phyloP scores from a whole-genome alignment of 2,888 invertebrate species.

The Steinernema hermaphroditum region DNA sequence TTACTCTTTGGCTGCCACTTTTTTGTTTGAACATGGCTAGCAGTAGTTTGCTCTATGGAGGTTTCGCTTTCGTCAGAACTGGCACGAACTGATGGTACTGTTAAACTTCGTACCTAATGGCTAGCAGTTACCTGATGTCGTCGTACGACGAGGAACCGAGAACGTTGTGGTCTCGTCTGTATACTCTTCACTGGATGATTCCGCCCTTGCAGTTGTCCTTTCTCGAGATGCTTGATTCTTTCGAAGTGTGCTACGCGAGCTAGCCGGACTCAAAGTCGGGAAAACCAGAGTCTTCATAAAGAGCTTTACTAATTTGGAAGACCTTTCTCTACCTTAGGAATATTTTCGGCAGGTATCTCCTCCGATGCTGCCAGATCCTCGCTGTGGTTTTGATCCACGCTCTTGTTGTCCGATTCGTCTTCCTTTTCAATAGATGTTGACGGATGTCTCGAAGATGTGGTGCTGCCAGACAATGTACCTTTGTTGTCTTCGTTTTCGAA shows the following conservation, averaged over 20 bases:
- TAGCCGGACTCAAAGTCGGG: conserved; percentile 28
- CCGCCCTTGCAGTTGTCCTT: too few relatives aligned
- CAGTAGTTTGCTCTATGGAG: too few relatives aligned
- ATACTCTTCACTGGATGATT: too few relatives aligned
- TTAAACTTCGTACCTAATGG: too few relatives aligned
- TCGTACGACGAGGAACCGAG: neutral
- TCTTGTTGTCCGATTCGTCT: neutral
- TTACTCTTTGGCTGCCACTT: neutral
- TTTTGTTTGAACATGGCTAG: neutral
- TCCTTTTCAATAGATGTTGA: neutral
- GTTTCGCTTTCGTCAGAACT: too few relatives aligned
- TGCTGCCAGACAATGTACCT: neutral
- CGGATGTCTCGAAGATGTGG: neutral
- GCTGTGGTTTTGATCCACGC: neutral
- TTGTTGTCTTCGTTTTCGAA: conserved; percentile 48
- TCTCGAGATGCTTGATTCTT: neutral
- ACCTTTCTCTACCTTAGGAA: neutral
- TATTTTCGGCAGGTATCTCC: conserved; percentile 23
- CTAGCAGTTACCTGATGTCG: neutral
- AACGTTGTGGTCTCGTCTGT: neutral
- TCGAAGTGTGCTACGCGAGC: neutral
- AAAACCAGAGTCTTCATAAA: neutral
- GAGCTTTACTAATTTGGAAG: neutral
- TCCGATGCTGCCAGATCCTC: neutral
- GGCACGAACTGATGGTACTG: too few relatives aligned